A percentile compares a stretch with the other conserved stretches of the same genome.
phyloP scores from a whole-genome alignment of 2,113 vertebrate species.

The Alosa alosa region DNA sequence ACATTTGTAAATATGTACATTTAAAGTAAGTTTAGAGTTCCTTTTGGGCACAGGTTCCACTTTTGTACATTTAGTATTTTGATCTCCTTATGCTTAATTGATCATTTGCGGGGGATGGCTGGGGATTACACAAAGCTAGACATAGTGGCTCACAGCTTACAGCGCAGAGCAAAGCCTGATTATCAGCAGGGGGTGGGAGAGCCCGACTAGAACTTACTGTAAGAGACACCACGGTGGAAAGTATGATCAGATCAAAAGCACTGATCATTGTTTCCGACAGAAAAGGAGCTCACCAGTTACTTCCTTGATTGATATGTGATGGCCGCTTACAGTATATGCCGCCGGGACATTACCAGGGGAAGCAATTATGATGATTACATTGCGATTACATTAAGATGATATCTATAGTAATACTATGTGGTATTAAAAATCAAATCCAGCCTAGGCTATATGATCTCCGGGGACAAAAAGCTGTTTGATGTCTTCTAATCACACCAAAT shows the following conservation, averaged over 20 bases:
- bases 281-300: slow-evolving; percentile 3
- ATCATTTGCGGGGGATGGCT: slow-evolving; percentile 46
- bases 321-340: background rate
- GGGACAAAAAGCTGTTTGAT: background rate
- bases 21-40: too few relatives aligned
- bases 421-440: background rate
- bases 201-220: background rate
- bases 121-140: slow-evolving; percentile 61
- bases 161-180: slow-evolving; percentile 44
- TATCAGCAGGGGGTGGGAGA: slow-evolving; percentile 34
- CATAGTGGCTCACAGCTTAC: slow-evolving; percentile 56
- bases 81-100: slow-evolving; percentile 55
- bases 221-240: background rate
- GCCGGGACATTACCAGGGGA: background rate
- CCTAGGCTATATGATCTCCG: background rate
- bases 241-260: background rate
- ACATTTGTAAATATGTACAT: background rate
- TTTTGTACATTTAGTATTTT: slow-evolving; percentile 33
- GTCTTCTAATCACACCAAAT: background rate
- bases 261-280: background rate
- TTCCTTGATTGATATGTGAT: slow-evolving; percentile 1
- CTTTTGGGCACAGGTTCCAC: background rate
- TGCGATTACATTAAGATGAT: slow-evolving; percentile 17
- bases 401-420: background rate
- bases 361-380: slow-evolving; percentile 5